These are phyloP conservation scores for Meles meles DNA, from an alignment of 2,113 vertebrate species.

Conservation along the genomic window DNA sequence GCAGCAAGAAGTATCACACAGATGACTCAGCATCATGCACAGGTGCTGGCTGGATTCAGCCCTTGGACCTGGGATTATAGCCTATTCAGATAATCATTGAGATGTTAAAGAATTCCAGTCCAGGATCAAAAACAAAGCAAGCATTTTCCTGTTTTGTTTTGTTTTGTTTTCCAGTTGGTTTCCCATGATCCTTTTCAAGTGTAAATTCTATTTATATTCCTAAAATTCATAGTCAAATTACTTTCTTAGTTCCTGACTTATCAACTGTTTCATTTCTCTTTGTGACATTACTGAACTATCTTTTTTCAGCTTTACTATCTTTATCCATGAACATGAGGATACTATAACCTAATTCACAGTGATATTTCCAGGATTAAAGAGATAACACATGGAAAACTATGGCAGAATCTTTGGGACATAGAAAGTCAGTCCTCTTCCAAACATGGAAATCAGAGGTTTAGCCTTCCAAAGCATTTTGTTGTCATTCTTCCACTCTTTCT, in stretches of 20 bases:
- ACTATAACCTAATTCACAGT: background rate
- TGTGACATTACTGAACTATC: background rate
- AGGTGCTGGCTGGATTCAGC: conserved; percentile 83
- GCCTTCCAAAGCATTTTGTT: background rate
- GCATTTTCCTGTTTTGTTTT: conserved; percentile 46
- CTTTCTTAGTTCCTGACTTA: background rate
- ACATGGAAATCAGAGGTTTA: conserved; percentile 15
- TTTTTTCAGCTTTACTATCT: background rate
- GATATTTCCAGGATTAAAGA: conserved; percentile 7
- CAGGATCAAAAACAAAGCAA: conserved; percentile 54
- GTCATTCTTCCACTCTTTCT: background rate
- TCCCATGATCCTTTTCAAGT: conserved; percentile 10
- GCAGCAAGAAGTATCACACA: conserved; percentile 76
- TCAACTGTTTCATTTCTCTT: background rate
- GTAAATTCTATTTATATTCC: background rate
- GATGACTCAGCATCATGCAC: conserved; percentile 81
- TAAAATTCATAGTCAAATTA: background rate
- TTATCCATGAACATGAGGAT: background rate
- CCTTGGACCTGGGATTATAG: conserved; percentile 74
- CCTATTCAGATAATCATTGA: conserved; percentile 68
- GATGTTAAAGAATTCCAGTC: conserved; percentile 48
- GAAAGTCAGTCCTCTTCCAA: background rate
- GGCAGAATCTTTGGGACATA: background rate
- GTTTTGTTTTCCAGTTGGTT: conserved; percentile 25
- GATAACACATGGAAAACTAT: background rate